phyloP scores from a whole-genome alignment of 2,888 invertebrate species.

The Abrostola tripartita region DNA sequence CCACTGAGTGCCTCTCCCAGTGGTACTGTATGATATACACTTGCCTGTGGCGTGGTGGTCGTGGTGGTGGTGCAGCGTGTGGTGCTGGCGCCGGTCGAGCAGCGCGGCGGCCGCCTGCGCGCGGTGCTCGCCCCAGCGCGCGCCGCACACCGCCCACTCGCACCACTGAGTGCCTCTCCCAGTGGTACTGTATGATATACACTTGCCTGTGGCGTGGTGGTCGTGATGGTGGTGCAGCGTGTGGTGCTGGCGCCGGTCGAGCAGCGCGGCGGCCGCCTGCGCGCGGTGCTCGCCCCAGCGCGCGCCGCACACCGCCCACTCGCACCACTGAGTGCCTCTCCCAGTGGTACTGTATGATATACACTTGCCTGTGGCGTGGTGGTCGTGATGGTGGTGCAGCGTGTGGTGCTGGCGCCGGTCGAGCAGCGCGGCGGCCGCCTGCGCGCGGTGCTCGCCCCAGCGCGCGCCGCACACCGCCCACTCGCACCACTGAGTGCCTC shows the following conservation, averaged over 20 bases:
- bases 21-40: neutral
- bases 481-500: no score
- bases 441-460: no score
- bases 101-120: conserved; percentile 98
- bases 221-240: conserved; percentile 72
- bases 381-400: conserved; percentile 81
- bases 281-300: conserved; percentile 98
- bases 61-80: conserved; percentile 85
- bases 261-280: conserved; percentile 96
- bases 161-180: conserved; percentile 90
- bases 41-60: conserved; percentile 76
- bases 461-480: no score
- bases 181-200: neutral
- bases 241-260: conserved; percentile 95
- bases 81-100: conserved; percentile 96
- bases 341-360: neutral
- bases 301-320: conserved; percentile 99
- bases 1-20: conserved; percentile 78
- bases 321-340: conserved; percentile 89
- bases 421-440: no score
- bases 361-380: conserved; percentile 69
- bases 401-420: no score
- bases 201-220: conserved; percentile 52
- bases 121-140: conserved; percentile 98
- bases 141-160: conserved; percentile 99